Evolutionary conservation across 2,888 invertebrate genomes (phyloP).

Genomic region (Sicus ferrugineus): DNA sequence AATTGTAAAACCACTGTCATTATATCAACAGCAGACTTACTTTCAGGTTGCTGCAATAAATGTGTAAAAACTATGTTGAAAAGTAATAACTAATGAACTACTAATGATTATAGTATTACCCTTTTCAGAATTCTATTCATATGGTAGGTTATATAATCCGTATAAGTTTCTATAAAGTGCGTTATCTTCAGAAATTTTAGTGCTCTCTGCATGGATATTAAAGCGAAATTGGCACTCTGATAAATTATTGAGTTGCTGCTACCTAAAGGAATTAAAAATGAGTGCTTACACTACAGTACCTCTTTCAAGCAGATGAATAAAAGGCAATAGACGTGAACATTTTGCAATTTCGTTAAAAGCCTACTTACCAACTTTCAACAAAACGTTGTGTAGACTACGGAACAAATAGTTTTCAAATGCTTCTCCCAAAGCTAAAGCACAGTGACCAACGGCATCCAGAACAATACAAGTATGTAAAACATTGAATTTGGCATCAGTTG

Average conservation of each 20-base stretch:
- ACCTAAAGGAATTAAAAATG: slow-evolving; percentile 64
- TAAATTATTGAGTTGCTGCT: slow-evolving; percentile 72
- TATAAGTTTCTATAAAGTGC: slow-evolving; percentile 73
- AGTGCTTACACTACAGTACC: neutral
- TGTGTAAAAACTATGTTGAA: neutral
- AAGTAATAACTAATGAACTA: neutral
- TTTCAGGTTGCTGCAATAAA: slow-evolving; percentile 58
- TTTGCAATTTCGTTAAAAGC: neutral
- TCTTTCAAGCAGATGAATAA: neutral
- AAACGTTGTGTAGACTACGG: slow-evolving; percentile 72
- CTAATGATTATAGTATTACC: slow-evolving; percentile 51
- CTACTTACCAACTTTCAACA: slow-evolving; percentile 74
- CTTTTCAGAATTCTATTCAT: slow-evolving; percentile 72
- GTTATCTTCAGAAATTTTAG: slow-evolving; percentile 68
- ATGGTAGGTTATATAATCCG: slow-evolving; percentile 79
- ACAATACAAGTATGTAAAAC: slow-evolving; percentile 73
- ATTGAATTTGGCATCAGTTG: slow-evolving; percentile 69
- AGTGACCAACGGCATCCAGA: slow-evolving; percentile 74
- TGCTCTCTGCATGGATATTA: slow-evolving; percentile 69
- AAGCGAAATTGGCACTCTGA: slow-evolving; percentile 69
- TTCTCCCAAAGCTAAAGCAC: slow-evolving; percentile 67
- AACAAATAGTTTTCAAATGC: slow-evolving; percentile 71
- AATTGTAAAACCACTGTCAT: slow-evolving; percentile 76
- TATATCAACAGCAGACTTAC: slow-evolving; percentile 75
- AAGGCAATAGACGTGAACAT: neutral